phyloP scores from a whole-genome alignment of 2,113 vertebrate species.

The Melanerpes formicivorus region DNA sequence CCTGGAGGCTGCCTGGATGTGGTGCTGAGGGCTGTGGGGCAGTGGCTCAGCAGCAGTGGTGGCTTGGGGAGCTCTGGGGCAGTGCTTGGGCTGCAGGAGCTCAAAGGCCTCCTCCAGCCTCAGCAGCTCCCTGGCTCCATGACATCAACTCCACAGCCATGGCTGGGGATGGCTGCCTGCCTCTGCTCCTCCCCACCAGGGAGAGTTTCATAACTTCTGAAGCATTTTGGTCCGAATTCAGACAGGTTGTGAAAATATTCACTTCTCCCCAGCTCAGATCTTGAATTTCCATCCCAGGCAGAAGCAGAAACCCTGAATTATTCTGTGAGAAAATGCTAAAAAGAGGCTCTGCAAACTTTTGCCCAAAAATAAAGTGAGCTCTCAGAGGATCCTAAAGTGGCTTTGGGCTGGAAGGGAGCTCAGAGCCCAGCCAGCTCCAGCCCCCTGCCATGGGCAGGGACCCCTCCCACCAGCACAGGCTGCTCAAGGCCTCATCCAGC shows the following conservation, averaged over 20 bases:
- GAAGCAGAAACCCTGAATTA: slow-evolving; percentile 45
- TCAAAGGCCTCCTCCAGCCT: no score
- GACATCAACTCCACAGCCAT: background rate
- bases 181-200: background rate
- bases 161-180: slow-evolving; percentile 2
- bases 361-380: background rate
- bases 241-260: slow-evolving; percentile 66
- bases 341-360: slow-evolving; percentile 16
- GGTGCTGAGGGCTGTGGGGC: no score
- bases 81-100: no score
- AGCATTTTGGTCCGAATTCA: slow-evolving; percentile 55
- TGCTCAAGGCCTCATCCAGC: no score
- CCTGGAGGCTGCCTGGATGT: no score
- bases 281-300: slow-evolving; percentile 42
- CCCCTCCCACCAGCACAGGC: no score
- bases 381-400: background rate
- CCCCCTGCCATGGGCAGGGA: no score
- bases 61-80: no score
- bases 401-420: no score
- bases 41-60: no score
- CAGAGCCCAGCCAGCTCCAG: no score
- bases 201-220: background rate
- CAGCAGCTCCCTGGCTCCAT: no score
- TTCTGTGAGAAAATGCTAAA: slow-evolving; percentile 54
- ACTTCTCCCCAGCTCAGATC: slow-evolving; percentile 41